Evolutionary conservation across 37 sponge, comb jelly and placozoan species (phyloP).

Genomic region (Chondrosia reniformis): DNA sequence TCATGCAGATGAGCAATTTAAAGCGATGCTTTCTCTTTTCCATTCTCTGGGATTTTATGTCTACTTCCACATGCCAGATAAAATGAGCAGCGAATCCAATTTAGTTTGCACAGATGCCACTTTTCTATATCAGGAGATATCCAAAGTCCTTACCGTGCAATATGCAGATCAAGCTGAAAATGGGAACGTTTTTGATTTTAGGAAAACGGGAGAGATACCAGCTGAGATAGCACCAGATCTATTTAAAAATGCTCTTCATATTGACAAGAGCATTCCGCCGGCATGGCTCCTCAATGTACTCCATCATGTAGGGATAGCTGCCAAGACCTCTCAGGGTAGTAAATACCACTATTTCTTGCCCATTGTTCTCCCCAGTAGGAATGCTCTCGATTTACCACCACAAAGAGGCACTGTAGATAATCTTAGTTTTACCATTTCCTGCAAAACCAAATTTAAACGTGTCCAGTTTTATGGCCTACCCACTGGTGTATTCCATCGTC

Average conservation of each 20-base stretch:
- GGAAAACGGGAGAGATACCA: not conserved
- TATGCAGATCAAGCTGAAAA: not conserved
- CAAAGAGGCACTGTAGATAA: too few relatives aligned
- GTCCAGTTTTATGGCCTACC: too few relatives aligned
- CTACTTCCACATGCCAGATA: not conserved
- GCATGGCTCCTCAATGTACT: not conserved
- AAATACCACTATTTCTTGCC: conserved; percentile 1
- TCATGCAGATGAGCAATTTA: not conserved
- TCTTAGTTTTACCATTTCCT: too few relatives aligned
- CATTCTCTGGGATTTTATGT: conserved; percentile 2
- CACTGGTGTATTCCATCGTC: too few relatives aligned
- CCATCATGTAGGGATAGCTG: conserved; percentile 8
- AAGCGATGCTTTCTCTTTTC: not conserved
- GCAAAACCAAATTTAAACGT: too few relatives aligned
- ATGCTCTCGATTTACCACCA: too few relatives aligned
- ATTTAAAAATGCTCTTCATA: not conserved
- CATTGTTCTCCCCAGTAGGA: not conserved
- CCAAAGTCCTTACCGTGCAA: conserved; percentile 1
- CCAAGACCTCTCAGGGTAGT: not conserved
- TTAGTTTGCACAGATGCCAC: conserved; percentile 12
- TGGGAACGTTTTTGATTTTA: not conserved
- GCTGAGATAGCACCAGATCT: not conserved
- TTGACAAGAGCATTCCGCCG: not conserved
- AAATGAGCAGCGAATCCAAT: not conserved
- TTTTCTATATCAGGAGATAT: not conserved